phyloP scores from a whole-genome alignment of 1,140 invertebrate species.

The Drosophila rhopaloa region DNA sequence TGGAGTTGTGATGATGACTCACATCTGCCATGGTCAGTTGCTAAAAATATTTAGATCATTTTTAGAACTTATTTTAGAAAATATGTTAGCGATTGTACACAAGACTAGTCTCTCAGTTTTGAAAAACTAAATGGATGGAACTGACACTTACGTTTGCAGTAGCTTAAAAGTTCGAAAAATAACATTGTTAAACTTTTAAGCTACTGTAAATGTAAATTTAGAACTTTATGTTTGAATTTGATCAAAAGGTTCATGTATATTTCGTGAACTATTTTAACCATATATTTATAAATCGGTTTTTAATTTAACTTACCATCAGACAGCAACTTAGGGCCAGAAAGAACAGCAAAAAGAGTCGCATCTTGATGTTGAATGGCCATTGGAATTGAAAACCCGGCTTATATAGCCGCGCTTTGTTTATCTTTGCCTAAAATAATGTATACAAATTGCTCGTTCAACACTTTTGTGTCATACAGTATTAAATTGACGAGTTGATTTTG shows the following conservation, averaged over 20 bases:
- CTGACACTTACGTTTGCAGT: too few species aligned
- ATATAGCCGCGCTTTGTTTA: constrained; percentile 16
- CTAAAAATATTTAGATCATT: constrained; percentile 3
- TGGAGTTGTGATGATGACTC: background rate
- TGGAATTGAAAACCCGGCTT: constrained; percentile 41
- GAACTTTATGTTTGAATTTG: too few species aligned
- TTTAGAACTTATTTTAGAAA: too few species aligned
- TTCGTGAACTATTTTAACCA: background rate
- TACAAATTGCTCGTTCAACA: too few species aligned
- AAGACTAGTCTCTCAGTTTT: too few species aligned
- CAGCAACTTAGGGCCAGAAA: constrained; percentile 34
- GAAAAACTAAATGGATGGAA: too few species aligned
- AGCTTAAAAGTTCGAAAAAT: too few species aligned
- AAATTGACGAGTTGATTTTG: constrained; percentile 45
- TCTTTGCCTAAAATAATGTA: constrained; percentile 12
- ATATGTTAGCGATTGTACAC: too few species aligned
- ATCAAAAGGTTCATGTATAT: too few species aligned
- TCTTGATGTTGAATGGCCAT: constrained; percentile 38
- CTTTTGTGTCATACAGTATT: constrained; percentile 32
- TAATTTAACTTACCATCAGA: constrained; percentile 34
- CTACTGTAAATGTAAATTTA: too few species aligned
- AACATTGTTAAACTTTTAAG: too few species aligned
- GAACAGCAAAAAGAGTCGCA: constrained; percentile 47
- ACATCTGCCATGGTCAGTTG: constrained; percentile 20
- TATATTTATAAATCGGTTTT: too few species aligned